Evolutionary conservation across 2,797 vertebrate genomes (phyloP), one percentile per base, ranked within the genome.

Genomic region (Gambusia yucatana): DNA sequence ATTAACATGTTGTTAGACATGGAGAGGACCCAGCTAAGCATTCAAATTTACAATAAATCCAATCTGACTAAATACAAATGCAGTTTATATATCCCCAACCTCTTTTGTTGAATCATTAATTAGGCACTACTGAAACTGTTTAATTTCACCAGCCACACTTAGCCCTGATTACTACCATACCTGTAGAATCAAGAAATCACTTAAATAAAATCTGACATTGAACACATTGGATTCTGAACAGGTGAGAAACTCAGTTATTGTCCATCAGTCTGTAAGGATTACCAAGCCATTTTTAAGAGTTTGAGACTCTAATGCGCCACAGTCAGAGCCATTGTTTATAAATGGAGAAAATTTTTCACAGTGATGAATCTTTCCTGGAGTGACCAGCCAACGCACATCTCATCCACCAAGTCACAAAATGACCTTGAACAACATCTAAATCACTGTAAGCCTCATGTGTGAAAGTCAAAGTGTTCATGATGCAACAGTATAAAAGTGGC

Each of bases 351-450:
- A 28, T 10, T 1, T 50, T n/a, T 57, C 52, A 57, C 52, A 57
- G 10, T 4, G 9, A 11, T 57, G 52, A n/a, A 57, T 57, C 1
- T 57, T n/a, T n/a, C 52, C 25, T n/a, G 52, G 52, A 57, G 25
- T 57, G 52, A 57, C 52, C 25, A 57, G 52, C 10, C 52, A n/a
- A 57, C 0, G 10, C 9, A 57, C 52, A 57, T 57, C 52, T 57
- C 52, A 28, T 57, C 25, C 52, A 57, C 25, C 8, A 33, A 13
- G n/a, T 30, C n/a, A 59, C 55, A 59, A 14, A 59, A 28, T 28
- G 22, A 59, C 55, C 55, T 59, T 30, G 55, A 59, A 59, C n/a
- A 30, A 59, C n/a, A 59, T 59, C 55, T 59, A 59, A 59, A 59
- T 59, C 25, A 30, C 55, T 30, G 11, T 1, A 59, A 59, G 55